Evolutionary conservation across 2,888 invertebrate species (phyloP).

Genomic region (Drosophila melanocephala): DNA sequence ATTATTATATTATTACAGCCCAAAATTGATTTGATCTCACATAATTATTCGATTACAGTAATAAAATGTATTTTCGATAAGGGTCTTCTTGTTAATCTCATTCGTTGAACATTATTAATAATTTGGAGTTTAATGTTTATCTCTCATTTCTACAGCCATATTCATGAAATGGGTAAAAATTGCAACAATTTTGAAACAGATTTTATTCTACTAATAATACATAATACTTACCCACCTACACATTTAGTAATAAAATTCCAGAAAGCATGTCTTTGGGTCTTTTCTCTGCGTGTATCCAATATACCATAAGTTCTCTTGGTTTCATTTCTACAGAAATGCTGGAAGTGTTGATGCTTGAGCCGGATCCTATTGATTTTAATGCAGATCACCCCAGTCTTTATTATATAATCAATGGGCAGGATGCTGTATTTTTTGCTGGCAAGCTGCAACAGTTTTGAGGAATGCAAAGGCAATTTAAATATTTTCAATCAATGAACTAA

Average conservation of each 20-base stretch:
- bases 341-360: conserved; percentile 22
- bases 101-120: background rate
- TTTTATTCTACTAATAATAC: background rate
- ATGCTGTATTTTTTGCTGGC: conserved; percentile 34
- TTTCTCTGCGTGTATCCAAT: background rate
- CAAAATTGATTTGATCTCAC: too few species aligned
- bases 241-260: background rate
- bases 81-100: background rate
- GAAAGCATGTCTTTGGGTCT: background rate
- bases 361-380: conserved; percentile 36
- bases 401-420: conserved; percentile 32
- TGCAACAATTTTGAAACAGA: background rate
- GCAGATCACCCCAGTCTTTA: conserved; percentile 44
- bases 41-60: background rate
- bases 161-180: background rate
- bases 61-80: background rate
- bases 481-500: background rate
- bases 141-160: background rate
- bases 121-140: background rate
- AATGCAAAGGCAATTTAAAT: background rate
- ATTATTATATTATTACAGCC: too few species aligned
- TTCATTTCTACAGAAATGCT: conserved; percentile 20
- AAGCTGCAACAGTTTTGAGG: conserved; percentile 4
- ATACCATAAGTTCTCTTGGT: background rate
- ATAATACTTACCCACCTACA: background rate